These are phyloP conservation scores for Bombus breviceps DNA, from an alignment of 1,140 invertebrate genomes.

Conservation along the genomic window DNA sequence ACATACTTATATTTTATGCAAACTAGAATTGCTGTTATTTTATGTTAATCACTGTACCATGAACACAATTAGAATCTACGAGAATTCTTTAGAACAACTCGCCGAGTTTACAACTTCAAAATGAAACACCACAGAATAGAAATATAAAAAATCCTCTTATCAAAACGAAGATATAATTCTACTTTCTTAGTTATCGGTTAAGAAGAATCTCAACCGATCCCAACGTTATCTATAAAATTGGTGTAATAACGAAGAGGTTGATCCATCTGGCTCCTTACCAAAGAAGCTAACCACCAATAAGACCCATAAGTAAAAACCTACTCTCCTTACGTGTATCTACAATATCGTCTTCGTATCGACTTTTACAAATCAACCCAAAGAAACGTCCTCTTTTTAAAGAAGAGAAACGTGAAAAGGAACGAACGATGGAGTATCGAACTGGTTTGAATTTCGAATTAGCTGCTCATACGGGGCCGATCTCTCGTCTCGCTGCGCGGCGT, in stretches of 20 bases:
- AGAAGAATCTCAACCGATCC: neutral
- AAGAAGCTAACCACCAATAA: neutral
- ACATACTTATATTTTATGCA: neutral
- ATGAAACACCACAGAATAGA: neutral
- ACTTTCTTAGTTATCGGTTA: too few species aligned
- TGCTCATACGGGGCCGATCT: constrained; percentile 7
- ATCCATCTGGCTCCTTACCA: constrained; percentile 16
- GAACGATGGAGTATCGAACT: neutral
- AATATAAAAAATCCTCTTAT: neutral
- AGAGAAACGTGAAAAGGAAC: neutral
- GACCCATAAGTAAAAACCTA: neutral
- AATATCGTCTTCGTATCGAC: neutral
- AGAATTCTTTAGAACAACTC: neutral
- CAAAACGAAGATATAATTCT: neutral
- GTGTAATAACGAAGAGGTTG: neutral
- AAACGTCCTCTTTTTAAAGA: neutral
- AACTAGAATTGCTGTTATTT: neutral
- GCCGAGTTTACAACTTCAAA: neutral
- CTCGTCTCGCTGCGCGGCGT: constrained; percentile 6
- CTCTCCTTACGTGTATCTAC: neutral
- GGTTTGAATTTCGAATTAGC: constrained; percentile 14
- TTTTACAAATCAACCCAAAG: neutral
- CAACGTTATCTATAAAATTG: neutral
- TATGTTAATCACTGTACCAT: neutral
- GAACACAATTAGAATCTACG: neutral